Percentiles rank a stretch among this genome's conserved stretches.
phyloP scores from a whole-genome alignment of 1,140 invertebrate genomes.

The Drosophila obscura region DNA sequence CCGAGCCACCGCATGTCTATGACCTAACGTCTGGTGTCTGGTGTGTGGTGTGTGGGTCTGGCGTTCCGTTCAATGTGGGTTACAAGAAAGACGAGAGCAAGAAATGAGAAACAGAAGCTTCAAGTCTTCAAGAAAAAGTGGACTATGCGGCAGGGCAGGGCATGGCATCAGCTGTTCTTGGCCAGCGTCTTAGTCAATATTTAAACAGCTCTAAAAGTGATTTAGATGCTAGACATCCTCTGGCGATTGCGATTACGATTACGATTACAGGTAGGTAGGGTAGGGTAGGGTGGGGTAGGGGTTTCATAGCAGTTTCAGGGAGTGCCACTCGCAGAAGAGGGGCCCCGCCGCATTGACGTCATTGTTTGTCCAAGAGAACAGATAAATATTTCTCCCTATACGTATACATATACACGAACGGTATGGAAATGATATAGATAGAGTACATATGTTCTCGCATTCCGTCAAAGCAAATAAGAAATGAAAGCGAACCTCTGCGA shows the following conservation, averaged over 20 bases:
- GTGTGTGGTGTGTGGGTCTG: background rate
- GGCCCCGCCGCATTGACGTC: slow-evolving; percentile 51
- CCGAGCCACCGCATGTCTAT: slow-evolving; percentile 25
- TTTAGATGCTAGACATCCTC: background rate
- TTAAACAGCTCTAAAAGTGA: slow-evolving; percentile 23
- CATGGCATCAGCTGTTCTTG: slow-evolving; percentile 46
- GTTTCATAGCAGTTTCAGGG: slow-evolving; percentile 2
- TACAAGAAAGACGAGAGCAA: slow-evolving; percentile 25
- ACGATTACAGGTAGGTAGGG: background rate
- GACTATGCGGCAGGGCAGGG: slow-evolving; percentile 2
- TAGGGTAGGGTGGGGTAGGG: background rate
- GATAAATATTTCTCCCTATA: slow-evolving; percentile 10
- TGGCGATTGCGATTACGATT: background rate
- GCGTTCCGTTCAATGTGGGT: slow-evolving; percentile 41
- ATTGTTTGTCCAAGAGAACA: slow-evolving; percentile 58
- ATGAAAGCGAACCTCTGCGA: background rate
- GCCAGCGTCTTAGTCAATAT: slow-evolving; percentile 47
- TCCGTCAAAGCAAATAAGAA: slow-evolving; percentile 53
- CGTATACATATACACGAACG: too few species aligned
- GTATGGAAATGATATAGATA: background rate
- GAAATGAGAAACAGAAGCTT: slow-evolving; percentile 36
- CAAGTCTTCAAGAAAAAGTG: background rate
- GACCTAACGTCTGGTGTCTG: slow-evolving; percentile 57
- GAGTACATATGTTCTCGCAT: slow-evolving; percentile 20
- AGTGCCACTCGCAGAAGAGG: slow-evolving; percentile 14